A percentile compares a stretch with the other conserved stretches of the same genome.
These are phyloP conservation scores for Aeoliscus strigatus DNA, from an alignment of 2,797 vertebrate species.

Conservation along the genomic window DNA sequence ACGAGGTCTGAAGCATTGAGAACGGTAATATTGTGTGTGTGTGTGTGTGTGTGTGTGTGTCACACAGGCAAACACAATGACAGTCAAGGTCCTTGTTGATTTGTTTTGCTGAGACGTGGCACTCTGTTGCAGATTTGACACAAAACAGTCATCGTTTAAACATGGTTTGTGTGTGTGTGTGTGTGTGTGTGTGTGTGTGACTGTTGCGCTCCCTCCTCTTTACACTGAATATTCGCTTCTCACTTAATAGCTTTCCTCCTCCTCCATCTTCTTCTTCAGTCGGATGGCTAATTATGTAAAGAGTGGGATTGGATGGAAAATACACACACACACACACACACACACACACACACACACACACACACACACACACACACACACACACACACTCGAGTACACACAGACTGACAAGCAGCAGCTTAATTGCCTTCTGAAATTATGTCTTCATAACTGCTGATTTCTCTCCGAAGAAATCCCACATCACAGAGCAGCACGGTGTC, in stretches of 20 bases:
- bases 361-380: conserved; percentile 10
- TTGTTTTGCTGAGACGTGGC: conserved; percentile 58
- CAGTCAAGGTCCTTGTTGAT: conserved; percentile 41
- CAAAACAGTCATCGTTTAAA: too few relatives aligned
- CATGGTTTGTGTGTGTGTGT: conserved; percentile 13
- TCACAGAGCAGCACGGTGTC: too few relatives aligned
- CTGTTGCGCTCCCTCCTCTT: conserved; percentile 2
- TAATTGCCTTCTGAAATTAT: conserved; percentile 68
- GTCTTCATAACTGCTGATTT: conserved; percentile 57
- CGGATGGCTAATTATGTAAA: conserved; percentile 71
- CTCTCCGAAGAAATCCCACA: too few relatives aligned
- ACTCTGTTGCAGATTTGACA: conserved; percentile 10
- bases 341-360: conserved; percentile 6
- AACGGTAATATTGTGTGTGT: conserved; percentile 20
- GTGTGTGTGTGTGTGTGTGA: neutral
- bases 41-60: conserved; percentile 8
- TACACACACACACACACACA: too few relatives aligned
- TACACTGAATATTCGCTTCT: conserved; percentile 37
- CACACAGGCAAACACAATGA: conserved; percentile 13
- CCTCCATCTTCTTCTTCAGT: conserved; percentile 59
- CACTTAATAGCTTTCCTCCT: conserved; percentile 60
- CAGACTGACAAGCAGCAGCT: conserved; percentile 46
- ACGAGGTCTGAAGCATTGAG: conserved; percentile 36
- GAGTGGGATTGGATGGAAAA: too few relatives aligned
- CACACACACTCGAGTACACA: conserved; percentile 18